Conservation (phyloP, 2,797 vertebrate genomes). For the Brachyrhaphis roseni region DNA sequence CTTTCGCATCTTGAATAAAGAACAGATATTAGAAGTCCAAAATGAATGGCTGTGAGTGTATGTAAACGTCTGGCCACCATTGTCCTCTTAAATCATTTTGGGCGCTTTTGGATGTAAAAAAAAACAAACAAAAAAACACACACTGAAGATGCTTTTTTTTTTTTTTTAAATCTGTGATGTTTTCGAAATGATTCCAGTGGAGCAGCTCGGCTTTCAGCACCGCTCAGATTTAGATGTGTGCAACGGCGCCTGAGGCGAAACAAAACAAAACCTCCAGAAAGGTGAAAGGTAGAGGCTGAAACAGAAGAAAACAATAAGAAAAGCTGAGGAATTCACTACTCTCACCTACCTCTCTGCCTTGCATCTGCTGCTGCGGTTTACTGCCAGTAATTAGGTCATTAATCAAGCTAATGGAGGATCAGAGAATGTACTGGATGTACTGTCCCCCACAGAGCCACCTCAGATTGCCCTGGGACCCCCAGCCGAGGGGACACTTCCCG, state of each 20-base stretch:
- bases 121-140: background rate
- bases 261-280: slow-evolving; percentile 10
- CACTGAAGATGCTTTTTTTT: background rate
- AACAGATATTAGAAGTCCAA: background rate
- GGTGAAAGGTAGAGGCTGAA: slow-evolving; percentile 1
- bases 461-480: slow-evolving; percentile 37
- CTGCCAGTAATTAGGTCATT: slow-evolving; percentile 74
- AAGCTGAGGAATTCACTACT: slow-evolving; percentile 15
- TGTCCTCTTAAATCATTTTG: background rate
- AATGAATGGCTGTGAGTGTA: background rate
- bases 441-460: slow-evolving; percentile 37
- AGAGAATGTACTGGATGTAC: slow-evolving; percentile 62
- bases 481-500: slow-evolving; percentile 41
- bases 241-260: background rate
- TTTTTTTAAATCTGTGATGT: background rate
- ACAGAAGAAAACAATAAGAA: background rate
- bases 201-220: background rate
- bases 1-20: background rate
- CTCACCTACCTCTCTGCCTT: slow-evolving; percentile 20
- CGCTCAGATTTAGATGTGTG: background rate
- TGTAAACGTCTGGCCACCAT: background rate
- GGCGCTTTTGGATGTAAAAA: background rate
- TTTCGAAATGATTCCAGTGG: background rate
- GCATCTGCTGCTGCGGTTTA: slow-evolving; percentile 71
- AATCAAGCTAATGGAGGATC: slow-evolving; percentile 77